A percentile compares a stretch with the other conserved stretches of the same genome.
These are phyloP conservation scores for Belonocnema kinseyi DNA, from an alignment of 1,140 invertebrate genomes.

Conservation along the genomic window DNA sequence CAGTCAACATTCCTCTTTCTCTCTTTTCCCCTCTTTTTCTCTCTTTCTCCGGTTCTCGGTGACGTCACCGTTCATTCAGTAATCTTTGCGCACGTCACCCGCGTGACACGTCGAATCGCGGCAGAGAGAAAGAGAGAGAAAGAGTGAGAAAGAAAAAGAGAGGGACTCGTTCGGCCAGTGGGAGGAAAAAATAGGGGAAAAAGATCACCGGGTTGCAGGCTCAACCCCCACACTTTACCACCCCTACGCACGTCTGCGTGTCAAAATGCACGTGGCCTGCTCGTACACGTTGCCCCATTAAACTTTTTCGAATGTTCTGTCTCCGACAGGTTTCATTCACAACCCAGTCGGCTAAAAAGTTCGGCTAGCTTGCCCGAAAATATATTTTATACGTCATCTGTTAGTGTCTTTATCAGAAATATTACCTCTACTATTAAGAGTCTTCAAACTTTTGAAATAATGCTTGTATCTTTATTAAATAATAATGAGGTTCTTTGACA, in stretches of 20 bases:
- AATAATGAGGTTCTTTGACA: too few species aligned
- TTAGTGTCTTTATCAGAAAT: too few species aligned
- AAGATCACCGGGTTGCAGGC: constrained; percentile 66
- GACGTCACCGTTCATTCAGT: constrained; percentile 76
- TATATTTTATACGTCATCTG: too few species aligned
- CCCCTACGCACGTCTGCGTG: constrained; percentile 72
- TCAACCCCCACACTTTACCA: constrained; percentile 59
- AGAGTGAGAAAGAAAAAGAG: constrained; percentile 37
- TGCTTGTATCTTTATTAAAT: too few species aligned
- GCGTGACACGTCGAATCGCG: constrained; percentile 70
- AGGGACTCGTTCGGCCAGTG: constrained; percentile 60
- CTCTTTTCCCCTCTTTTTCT: constrained; percentile 42
- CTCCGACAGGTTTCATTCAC: constrained; percentile 24
- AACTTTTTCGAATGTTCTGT: background rate
- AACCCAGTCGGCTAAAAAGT: background rate
- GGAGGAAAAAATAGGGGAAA: constrained; percentile 75
- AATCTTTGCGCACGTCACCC: constrained; percentile 75
- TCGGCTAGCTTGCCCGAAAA: too few species aligned
- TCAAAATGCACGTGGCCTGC: constrained; percentile 72
- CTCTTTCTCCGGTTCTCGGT: constrained; percentile 47
- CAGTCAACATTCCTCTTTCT: constrained; percentile 33
- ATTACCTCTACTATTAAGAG: too few species aligned
- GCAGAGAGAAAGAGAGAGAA: constrained; percentile 2
- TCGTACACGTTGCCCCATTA: constrained; percentile 54
- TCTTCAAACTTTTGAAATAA: too few species aligned